Base-by-base conservation (phyloP, 2,888 invertebrate species). In the Lacanobia oleracea region DNA sequence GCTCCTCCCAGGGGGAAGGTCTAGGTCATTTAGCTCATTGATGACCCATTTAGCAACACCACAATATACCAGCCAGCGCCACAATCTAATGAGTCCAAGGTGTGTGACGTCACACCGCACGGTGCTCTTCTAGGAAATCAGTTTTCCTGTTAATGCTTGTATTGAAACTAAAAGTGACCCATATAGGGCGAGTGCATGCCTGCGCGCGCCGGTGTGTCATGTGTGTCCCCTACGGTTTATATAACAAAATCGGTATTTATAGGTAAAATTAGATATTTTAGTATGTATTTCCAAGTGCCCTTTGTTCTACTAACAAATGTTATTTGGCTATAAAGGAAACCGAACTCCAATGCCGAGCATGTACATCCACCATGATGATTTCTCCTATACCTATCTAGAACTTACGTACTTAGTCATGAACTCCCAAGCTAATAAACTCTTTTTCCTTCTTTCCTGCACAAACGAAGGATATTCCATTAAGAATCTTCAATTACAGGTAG, bases 61-160 rank as follows among this genome's bases (percentile, higher is more conserved):
- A 21, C 10, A 50, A 50, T 50, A 50, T 9, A n/a, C n/a, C 21
- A 21, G 21, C 43, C 10, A 51, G 21, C 40, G 18, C 43, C 50
- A 59, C 77, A 65, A 57, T 45, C 40, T 59, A 81, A 74, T 59
- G 54, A 86, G 75, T 45, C 72, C 84, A 86, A 75, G 82, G 76
- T 18, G 21, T 12, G 53, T 74, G 82, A 69, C 63, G 16, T 74
- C 77, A 72, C 40, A 21, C 23, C 43, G n/a, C 37, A 45, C 4
- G 40, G 18, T 68, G 54, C 60, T 68, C 10, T 78, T 81, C 68
- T 67, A 65, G 54, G 66, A 53, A 84, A 65, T n/a, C 62, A 37
- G 53, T 82, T 82, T 80, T 84, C 85, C 86, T 86, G 78, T 76
- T 77, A 78, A 62, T 53, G 10, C 23, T 67, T 67, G 64, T 57